Evolutionary conservation across 2,888 invertebrate genomes (phyloP).

Genomic region (Tricholauxania praeusta): DNA sequence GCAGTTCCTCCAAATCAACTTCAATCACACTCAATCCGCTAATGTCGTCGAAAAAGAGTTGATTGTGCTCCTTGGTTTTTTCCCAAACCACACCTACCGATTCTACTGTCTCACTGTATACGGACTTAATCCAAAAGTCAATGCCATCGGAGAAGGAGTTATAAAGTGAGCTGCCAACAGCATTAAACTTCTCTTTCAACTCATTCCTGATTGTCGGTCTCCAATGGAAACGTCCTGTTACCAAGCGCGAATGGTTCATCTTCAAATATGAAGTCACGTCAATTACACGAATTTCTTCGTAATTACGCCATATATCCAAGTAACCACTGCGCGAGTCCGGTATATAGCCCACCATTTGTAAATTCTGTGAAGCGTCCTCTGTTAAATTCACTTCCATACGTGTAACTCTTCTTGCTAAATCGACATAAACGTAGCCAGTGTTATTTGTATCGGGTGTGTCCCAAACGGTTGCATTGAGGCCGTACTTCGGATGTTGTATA

Average conservation of each 20-base stretch:
- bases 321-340: slow-evolving; percentile 82
- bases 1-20: slow-evolving; percentile 72
- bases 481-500: slow-evolving; percentile 70
- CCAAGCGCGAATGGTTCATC: slow-evolving; percentile 85
- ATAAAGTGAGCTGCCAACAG: slow-evolving; percentile 68
- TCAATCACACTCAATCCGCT: slow-evolving; percentile 77
- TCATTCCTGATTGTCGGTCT: slow-evolving; percentile 79
- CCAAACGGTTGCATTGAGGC: slow-evolving; percentile 72
- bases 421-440: slow-evolving; percentile 73
- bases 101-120: slow-evolving; percentile 78
- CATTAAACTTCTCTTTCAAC: slow-evolving; percentile 69
- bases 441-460: slow-evolving; percentile 73
- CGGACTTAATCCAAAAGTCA: slow-evolving; percentile 76
- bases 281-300: slow-evolving; percentile 81
- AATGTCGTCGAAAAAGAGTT: slow-evolving; percentile 79
- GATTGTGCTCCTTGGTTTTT: slow-evolving; percentile 78
- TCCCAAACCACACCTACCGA: slow-evolving; percentile 79
- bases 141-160: slow-evolving; percentile 70
- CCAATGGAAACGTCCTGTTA: slow-evolving; percentile 86
- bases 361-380: slow-evolving; percentile 75
- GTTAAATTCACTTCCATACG: slow-evolving; percentile 79
- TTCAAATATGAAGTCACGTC: slow-evolving; percentile 84
- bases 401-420: slow-evolving; percentile 72
- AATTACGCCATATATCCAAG: slow-evolving; percentile 85
- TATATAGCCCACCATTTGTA: slow-evolving; percentile 81